Evolutionary conservation across 2,888 invertebrate genomes (phyloP).

Genomic region (Leptopilina drosophilae): DNA sequence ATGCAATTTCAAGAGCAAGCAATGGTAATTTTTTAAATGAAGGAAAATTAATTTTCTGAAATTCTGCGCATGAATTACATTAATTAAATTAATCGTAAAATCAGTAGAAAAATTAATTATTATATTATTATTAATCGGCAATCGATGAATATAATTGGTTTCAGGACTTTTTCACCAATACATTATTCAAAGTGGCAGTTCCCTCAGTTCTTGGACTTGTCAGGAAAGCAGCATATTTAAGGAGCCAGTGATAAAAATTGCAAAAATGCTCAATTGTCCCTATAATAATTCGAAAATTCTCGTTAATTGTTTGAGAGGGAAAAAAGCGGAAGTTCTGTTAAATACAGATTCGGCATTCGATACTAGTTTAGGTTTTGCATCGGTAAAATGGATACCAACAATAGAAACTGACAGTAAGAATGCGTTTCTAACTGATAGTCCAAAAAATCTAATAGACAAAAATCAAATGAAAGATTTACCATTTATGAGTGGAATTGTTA

Average conservation of each 20-base stretch:
- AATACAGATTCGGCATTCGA: neutral
- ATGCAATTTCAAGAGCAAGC: slow-evolving; percentile 60
- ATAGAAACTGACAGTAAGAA: slow-evolving; percentile 52
- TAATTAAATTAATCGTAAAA: too few relatives aligned
- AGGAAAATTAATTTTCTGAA: too few relatives aligned
- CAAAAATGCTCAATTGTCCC: neutral
- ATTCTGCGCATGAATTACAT: too few relatives aligned
- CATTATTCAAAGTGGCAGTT: slow-evolving; percentile 56
- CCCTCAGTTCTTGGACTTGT: slow-evolving; percentile 51
- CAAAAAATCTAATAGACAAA: slow-evolving; percentile 48
- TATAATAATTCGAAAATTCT: neutral
- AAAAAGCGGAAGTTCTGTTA: slow-evolving; percentile 2
- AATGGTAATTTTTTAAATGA: slow-evolving; percentile 53
- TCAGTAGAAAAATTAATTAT: too few relatives aligned
- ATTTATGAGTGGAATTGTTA: slow-evolving; percentile 54
- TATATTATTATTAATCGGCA: too few relatives aligned
- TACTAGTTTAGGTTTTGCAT: neutral
- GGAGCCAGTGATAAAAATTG: slow-evolving; percentile 43
- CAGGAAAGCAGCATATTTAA: slow-evolving; percentile 44
- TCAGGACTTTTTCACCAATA: slow-evolving; percentile 60
- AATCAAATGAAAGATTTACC: slow-evolving; percentile 55
- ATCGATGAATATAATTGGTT: neutral
- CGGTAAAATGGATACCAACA: slow-evolving; percentile 8
- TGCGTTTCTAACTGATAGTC: slow-evolving; percentile 56
- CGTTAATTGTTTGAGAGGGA: neutral